Percentiles rank a stretch among this genome's conserved stretches.
phyloP scores from a whole-genome alignment of 2,113 vertebrate genomes.

The Lepus europaeus region DNA sequence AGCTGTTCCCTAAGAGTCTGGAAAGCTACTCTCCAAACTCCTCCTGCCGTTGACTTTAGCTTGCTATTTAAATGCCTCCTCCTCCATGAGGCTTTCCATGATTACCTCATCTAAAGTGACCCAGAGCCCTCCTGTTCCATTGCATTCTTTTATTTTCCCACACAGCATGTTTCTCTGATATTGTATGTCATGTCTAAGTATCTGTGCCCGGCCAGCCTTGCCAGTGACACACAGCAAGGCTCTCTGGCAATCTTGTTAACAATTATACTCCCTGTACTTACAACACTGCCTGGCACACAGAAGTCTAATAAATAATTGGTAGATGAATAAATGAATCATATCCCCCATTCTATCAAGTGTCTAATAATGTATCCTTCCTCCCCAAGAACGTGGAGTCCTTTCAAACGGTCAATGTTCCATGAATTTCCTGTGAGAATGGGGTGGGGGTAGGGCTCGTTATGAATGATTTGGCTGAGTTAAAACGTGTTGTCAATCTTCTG shows the following conservation, averaged over 20 bases:
- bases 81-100: neutral
- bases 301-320: neutral
- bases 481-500: neutral
- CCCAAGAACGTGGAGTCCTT: neutral
- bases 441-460: neutral
- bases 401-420: neutral
- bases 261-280: neutral
- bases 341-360: neutral
- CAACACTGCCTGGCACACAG: neutral
- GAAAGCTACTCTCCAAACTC: neutral
- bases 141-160: neutral
- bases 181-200: neutral
- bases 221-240: neutral
- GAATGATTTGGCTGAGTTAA: slow-evolving; percentile 25
- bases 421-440: slow-evolving; percentile 11
- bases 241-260: neutral
- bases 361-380: neutral
- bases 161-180: neutral
- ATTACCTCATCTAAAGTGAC: neutral
- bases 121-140: neutral
- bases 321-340: neutral
- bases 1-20: neutral
- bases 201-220: neutral
- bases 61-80: neutral
- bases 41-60: neutral